Conservation (phyloP, 2,797 vertebrate species). For the Hafferia zeledoni region DNA sequence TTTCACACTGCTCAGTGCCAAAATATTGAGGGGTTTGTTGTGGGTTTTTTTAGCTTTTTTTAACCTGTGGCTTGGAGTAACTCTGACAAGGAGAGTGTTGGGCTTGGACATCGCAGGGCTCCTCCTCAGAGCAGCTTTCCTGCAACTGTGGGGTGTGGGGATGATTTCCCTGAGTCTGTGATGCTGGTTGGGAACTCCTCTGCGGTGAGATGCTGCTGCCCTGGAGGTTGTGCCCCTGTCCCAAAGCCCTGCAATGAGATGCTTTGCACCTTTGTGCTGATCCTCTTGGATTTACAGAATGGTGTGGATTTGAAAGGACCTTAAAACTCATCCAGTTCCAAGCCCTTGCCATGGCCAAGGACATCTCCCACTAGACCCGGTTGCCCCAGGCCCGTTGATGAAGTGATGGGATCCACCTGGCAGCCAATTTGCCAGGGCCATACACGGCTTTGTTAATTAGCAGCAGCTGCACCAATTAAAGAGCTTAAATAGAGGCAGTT, state of each 20-base stretch:
- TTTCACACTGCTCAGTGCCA: neutral
- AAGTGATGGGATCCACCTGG: neutral
- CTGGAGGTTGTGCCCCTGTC: accelerated
- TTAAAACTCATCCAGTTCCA: no score
- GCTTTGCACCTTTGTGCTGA: neutral
- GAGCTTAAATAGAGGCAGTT: accelerated
- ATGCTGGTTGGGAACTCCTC: neutral
- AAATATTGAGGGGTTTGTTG: neutral
- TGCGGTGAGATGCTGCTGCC: neutral
- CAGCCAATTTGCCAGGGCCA: neutral
- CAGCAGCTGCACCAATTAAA: neutral
- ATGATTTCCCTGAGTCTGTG: neutral
- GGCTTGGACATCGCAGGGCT: accelerated
- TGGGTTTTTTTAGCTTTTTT: neutral
- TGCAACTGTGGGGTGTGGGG: accelerated
- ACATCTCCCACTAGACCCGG: neutral
- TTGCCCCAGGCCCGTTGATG: neutral
- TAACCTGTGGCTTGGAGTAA: neutral
- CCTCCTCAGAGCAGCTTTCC: neutral
- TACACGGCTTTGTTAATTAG: neutral
- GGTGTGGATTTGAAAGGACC: no score
- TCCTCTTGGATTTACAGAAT: accelerated
- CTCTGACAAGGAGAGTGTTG: accelerated
- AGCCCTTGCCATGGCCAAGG: neutral
- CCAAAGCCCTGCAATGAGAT: neutral